Evolutionary conservation across 1,140 invertebrate genomes (phyloP).

Genomic region (Macrobrachium rosenbergii): DNA sequence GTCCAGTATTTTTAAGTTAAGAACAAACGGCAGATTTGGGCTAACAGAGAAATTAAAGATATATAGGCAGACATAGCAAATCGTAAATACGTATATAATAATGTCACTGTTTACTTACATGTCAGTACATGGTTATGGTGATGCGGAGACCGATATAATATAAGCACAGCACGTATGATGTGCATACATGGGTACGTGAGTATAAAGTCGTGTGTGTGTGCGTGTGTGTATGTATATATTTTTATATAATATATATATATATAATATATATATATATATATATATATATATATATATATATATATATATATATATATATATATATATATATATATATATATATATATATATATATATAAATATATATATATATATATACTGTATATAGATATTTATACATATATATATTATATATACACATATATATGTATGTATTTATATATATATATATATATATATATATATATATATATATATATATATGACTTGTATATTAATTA

Average conservation of each 20-base stretch:
- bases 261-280: background rate
- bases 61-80: too few relatives aligned
- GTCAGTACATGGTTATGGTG: too few relatives aligned
- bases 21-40: too few relatives aligned
- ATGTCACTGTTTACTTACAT: too few relatives aligned
- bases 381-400: background rate
- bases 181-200: background rate
- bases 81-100: too few relatives aligned
- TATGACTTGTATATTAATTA: too few relatives aligned
- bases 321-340: background rate
- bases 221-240: background rate
- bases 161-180: too few relatives aligned
- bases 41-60: too few relatives aligned
- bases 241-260: background rate
- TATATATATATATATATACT: background rate
- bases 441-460: conserved; percentile 18
- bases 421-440: background rate
- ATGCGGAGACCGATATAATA: too few relatives aligned
- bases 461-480: conserved; percentile 12
- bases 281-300: conserved; percentile 8
- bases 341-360: background rate
- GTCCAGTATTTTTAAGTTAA: too few relatives aligned
- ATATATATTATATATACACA: conserved; percentile 2
- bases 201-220: too few relatives aligned
- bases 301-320: conserved; percentile 9